These are phyloP conservation scores for Tetheella fluctuosa DNA, from an alignment of 2,888 invertebrate genomes.

Conservation along the genomic window DNA sequence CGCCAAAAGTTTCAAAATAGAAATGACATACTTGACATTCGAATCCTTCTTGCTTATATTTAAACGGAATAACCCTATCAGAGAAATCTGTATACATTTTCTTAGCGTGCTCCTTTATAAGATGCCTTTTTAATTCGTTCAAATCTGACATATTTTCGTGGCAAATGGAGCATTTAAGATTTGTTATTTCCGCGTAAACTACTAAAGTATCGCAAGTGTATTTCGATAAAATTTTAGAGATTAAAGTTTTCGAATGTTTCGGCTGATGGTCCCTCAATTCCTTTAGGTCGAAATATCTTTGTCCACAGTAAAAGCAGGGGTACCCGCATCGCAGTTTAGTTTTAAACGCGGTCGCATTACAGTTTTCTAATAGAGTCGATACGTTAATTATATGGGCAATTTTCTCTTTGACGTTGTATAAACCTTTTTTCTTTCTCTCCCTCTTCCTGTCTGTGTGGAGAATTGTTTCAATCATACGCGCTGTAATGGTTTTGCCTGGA, in stretches of 20 bases:
- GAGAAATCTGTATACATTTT: slow-evolving; percentile 52
- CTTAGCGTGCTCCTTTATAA: slow-evolving; percentile 60
- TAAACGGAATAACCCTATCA: slow-evolving; percentile 69
- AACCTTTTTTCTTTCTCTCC: slow-evolving; percentile 46
- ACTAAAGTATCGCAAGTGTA: slow-evolving; percentile 63
- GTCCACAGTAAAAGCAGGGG: slow-evolving; percentile 74
- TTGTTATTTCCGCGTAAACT: slow-evolving; percentile 65
- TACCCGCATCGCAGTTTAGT: slow-evolving; percentile 62
- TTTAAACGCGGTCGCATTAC: slow-evolving; percentile 65
- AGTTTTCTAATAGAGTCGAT: slow-evolving; percentile 52
- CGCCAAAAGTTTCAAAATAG: slow-evolving; percentile 70
- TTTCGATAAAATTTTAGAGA: slow-evolving; percentile 48
- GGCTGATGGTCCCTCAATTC: slow-evolving; percentile 51
- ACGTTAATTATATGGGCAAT: slow-evolving; percentile 59
- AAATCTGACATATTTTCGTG: slow-evolving; percentile 41
- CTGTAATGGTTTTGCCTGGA: slow-evolving; percentile 39
- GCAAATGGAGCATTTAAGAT: slow-evolving; percentile 62
- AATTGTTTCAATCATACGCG: slow-evolving; percentile 44
- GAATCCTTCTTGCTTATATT: slow-evolving; percentile 46
- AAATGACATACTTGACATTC: slow-evolving; percentile 68
- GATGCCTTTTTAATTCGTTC: slow-evolving; percentile 59
- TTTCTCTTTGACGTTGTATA: slow-evolving; percentile 63
- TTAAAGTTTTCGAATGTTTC: slow-evolving; percentile 43
- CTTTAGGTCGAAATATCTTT: slow-evolving; percentile 52
- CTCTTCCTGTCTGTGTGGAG: slow-evolving; percentile 36